Conservation (phyloP, 2,888 invertebrate genomes). For the Polydrusus tereticollis region DNA sequence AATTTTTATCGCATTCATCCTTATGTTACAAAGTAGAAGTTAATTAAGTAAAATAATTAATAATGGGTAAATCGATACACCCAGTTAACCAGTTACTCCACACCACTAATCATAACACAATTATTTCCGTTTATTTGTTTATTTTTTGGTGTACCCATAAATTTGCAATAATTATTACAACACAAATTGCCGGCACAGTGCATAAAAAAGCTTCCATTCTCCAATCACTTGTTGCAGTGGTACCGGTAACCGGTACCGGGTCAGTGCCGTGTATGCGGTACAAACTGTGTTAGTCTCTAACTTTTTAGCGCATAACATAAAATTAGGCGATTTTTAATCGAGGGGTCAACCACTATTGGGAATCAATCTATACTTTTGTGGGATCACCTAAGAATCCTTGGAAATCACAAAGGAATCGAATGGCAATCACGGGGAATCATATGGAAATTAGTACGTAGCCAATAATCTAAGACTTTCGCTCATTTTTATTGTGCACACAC, state of each 20-base stretch:
- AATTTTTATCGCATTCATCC: too few species aligned
- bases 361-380: too few species aligned
- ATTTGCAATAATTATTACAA: conserved; percentile 20
- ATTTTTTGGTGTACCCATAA: conserved; percentile 13
- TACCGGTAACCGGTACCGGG: neutral
- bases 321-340: too few species aligned
- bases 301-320: too few species aligned
- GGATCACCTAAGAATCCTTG: too few species aligned
- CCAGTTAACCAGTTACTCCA: conserved; percentile 9
- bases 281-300: too few species aligned
- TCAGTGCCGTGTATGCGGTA: neutral
- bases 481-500: too few species aligned
- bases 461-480: too few species aligned
- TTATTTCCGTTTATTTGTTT: conserved; percentile 12
- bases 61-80: neutral
- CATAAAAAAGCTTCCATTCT: conserved; percentile 9
- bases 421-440: too few species aligned
- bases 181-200: neutral
- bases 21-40: neutral
- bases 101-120: neutral
- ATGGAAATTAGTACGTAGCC: too few species aligned
- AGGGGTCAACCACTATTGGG: too few species aligned
- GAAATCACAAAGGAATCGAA: too few species aligned
- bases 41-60: neutral
- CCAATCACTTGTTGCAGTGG: conserved; percentile 25